phyloP scores from a whole-genome alignment of 2,113 vertebrate genomes.

The Phyllostomus hastatus region DNA sequence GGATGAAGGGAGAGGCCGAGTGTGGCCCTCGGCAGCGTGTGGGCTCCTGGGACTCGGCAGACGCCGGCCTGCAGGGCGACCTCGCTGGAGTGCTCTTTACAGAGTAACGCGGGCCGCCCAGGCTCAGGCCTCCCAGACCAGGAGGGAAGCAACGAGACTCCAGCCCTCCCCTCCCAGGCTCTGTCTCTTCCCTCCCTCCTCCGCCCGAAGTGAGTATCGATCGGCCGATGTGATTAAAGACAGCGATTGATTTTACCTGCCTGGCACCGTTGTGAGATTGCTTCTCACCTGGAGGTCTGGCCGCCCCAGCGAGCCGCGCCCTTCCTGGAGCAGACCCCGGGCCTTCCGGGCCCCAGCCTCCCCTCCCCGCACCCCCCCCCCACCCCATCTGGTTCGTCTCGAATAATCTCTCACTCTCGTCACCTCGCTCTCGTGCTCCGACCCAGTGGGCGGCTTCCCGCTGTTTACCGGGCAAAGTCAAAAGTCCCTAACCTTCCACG shows the following conservation, averaged over 20 bases:
- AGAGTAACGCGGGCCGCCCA: background rate
- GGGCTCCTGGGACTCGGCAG: background rate
- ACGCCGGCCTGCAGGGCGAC: rapidly evolving
- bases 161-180: background rate
- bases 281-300: rapidly evolving
- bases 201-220: background rate
- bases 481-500: background rate
- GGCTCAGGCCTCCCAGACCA: background rate
- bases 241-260: background rate
- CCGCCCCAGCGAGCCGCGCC: background rate
- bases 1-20: rapidly evolving
- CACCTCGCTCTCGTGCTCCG: background rate
- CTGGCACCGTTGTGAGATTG: background rate
- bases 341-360: background rate
- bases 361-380: too few relatives aligned
- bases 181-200: background rate
- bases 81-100: background rate
- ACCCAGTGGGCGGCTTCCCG: background rate
- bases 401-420: background rate
- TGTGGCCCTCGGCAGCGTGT: rapidly evolving
- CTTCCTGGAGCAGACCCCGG: background rate
- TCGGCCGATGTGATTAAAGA: background rate
- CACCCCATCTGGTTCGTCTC: background rate
- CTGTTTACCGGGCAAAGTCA: background rate
- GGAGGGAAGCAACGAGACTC: background rate